These are phyloP conservation scores for Setipinna tenuifilis DNA, from an alignment of 2,797 vertebrate genomes.

Conservation along the genomic window DNA sequence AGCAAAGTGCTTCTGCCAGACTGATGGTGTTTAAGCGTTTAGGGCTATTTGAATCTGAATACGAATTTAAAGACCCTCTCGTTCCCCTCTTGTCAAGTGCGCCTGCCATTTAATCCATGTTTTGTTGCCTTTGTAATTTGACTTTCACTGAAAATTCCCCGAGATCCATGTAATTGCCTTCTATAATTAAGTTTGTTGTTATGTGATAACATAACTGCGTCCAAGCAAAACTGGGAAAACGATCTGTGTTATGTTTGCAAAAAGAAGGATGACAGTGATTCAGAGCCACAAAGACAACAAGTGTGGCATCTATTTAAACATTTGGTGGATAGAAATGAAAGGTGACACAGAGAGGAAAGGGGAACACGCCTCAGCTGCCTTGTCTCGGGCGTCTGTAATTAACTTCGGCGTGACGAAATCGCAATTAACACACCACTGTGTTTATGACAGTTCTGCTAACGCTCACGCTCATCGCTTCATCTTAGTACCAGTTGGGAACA, in stretches of 20 bases:
- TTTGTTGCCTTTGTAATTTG: constrained; percentile 77
- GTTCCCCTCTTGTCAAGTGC: constrained; percentile 80
- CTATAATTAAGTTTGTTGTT: constrained; percentile 75
- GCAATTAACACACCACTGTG: constrained; percentile 63
- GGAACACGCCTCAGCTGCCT: constrained; percentile 59
- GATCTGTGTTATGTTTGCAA: constrained; percentile 60
- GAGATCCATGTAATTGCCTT: constrained; percentile 76
- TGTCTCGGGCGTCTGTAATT: constrained; percentile 63
- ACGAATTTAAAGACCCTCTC: constrained; percentile 82
- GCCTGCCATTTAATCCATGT: constrained; percentile 80
- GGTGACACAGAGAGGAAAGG: constrained; percentile 69
- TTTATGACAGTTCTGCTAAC: constrained; percentile 62
- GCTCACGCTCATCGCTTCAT: constrained; percentile 32
- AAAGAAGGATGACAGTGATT: constrained; percentile 73
- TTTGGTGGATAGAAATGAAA: constrained; percentile 71
- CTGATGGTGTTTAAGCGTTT: constrained; percentile 61
- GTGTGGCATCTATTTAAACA: constrained; percentile 69
- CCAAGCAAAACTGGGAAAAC: constrained; percentile 56
- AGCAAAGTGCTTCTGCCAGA: constrained; percentile 66
- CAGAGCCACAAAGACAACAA: constrained; percentile 74
- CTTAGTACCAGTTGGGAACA: constrained; percentile 31
- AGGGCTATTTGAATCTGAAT: constrained; percentile 84
- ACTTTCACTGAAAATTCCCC: constrained; percentile 73
- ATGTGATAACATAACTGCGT: constrained; percentile 60
- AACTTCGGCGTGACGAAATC: constrained; percentile 61